Evolutionary conservation across 2,113 vertebrate species (phyloP), one percentile per base, ranked within the genome.

Genomic region (Brienomyrus longianalis): DNA sequence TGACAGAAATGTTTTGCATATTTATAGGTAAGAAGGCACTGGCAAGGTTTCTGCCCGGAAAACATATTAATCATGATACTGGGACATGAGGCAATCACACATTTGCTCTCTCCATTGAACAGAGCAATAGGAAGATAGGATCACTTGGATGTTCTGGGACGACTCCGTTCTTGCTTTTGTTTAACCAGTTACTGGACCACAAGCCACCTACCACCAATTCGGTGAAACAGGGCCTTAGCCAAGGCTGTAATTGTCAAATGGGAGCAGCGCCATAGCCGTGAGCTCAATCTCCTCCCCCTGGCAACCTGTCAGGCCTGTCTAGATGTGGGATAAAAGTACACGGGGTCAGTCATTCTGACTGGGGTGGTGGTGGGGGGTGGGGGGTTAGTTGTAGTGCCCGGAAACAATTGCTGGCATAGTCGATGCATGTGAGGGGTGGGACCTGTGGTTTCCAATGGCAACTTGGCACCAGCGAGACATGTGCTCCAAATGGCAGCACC

Each of bases 11-110:
- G 47, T 89, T 80, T 50, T 13, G 48, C 66, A 74, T 89, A 89
- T 89, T 89, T 89, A 89, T 89, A 47, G 88, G 88, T 43, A 89
- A 52, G 70, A 89, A 89, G 88, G 88, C 88, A 89, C 70, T 80
- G 48, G 48, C n/a, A 80, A 86, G 27, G 85, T 17, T 54, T 52
- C 23, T 86, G 50, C 85, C 85, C 19, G 27, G 85, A 86, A 88
- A 88, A 74, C 27, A 77, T 88, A 9, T n/a, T 86, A 54, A 86
- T 86, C 85, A 54, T 6, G 3, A 39, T 52, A 35, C 85, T 86
- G 27, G 85, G 50, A 52, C 85, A 86, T 86, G 47, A 86, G 8
- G 85, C 85, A 86, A 86, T 86, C 85, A 86, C 85, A 54, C 85
- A 86, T 86, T 54, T 54, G 85, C 50, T 51, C 23, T 51, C 23